These are phyloP conservation scores for Loripinus fragilis DNA, from an alignment of 2,888 invertebrate species.

Conservation along the genomic window DNA sequence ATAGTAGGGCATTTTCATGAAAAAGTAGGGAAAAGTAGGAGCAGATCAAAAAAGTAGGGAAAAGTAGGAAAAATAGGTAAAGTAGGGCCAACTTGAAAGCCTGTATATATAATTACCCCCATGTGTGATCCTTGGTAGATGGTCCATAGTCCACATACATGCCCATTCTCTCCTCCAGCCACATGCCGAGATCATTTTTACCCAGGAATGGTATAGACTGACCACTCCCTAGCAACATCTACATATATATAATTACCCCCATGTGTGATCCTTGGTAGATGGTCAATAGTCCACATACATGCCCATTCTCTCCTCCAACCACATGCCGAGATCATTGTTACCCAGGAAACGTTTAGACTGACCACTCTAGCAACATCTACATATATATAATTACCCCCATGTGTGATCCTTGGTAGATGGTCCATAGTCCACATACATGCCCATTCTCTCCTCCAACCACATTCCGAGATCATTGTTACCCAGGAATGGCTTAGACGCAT, in stretches of 20 bases:
- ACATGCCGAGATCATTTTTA: slow-evolving; percentile 83
- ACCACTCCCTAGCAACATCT: too few species aligned
- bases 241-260: too few species aligned
- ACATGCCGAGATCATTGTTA: slow-evolving; percentile 83
- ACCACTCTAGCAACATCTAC: too few species aligned
- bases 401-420: slow-evolving; percentile 83
- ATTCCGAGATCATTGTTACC: slow-evolving; percentile 83
- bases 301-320: slow-evolving; percentile 82
- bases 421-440: slow-evolving; percentile 83
- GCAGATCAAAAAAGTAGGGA: too few species aligned
- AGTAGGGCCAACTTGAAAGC: too few species aligned
- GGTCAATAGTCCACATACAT: slow-evolving; percentile 84
- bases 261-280: slow-evolving; percentile 83
- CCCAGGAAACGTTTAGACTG: too few species aligned
- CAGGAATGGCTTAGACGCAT: slow-evolving; percentile 83
- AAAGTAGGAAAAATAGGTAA: too few species aligned
- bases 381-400: slow-evolving; percentile 84
- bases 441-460: slow-evolving; percentile 82
- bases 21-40: too few species aligned
- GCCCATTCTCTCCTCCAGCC: slow-evolving; percentile 82
- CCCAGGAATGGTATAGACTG: slow-evolving; percentile 83
- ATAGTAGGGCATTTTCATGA: too few species aligned
- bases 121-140: slow-evolving; percentile 83
- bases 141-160: slow-evolving; percentile 84
- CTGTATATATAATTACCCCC: slow-evolving; percentile 80